phyloP scores from a whole-genome alignment of 1,140 invertebrate species.

The Cherax quadricarinatus region DNA sequence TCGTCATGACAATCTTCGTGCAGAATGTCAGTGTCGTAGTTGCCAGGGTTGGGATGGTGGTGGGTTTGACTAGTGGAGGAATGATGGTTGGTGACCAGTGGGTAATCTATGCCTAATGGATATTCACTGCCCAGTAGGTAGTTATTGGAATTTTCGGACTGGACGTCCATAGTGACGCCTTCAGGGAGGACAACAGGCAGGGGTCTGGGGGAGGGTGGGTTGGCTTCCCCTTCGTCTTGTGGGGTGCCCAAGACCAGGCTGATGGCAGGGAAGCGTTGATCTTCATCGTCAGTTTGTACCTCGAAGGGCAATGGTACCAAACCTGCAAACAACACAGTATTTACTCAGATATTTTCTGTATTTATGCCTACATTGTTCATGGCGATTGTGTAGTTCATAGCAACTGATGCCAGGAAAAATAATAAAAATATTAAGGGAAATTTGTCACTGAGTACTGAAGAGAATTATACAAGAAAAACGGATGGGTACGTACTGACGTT shows the following conservation, averaged over 20 bases:
- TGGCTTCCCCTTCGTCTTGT: slow-evolving; percentile 1
- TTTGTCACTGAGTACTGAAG: too few relatives aligned
- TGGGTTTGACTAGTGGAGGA: not conserved
- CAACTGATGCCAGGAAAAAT: too few relatives aligned
- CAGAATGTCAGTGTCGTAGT: not conserved
- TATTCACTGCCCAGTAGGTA: not conserved
- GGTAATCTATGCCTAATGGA: not conserved
- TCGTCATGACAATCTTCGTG: not conserved
- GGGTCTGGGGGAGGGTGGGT: not conserved
- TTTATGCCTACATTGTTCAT: too few relatives aligned
- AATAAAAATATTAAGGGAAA: too few relatives aligned
- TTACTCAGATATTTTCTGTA: too few relatives aligned
- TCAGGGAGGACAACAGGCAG: not conserved
- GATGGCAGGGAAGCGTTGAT: slow-evolving; percentile 45
- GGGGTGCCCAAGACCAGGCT: slow-evolving; percentile 41
- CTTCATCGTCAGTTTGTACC: slow-evolving; percentile 44
- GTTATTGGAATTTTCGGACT: slow-evolving; percentile 26
- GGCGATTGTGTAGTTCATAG: too few relatives aligned
- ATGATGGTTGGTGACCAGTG: not conserved
- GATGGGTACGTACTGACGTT: slow-evolving; percentile 76
- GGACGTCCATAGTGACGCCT: not conserved
- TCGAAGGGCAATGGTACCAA: slow-evolving; percentile 52
- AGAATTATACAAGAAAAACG: not conserved
- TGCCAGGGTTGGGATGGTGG: not conserved
- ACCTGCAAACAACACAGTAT: slow-evolving; percentile 7